Conservation (phyloP, 2,888 invertebrate genomes). For the Hedychridium roseum region DNA sequence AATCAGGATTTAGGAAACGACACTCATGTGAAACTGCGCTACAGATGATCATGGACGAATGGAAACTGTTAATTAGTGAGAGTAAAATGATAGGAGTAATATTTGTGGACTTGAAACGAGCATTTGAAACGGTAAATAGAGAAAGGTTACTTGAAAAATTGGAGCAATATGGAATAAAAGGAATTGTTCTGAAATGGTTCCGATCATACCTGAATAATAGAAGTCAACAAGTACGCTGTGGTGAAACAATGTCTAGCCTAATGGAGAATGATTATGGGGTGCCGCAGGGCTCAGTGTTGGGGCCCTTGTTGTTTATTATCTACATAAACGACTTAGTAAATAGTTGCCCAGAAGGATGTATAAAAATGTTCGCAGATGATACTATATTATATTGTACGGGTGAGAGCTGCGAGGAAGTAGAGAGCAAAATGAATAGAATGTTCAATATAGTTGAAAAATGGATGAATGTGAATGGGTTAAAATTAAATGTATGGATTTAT, state of each 20-base stretch:
- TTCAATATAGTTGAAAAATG: slow-evolving; percentile 8
- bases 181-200: slow-evolving; percentile 13
- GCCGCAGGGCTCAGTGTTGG: slow-evolving; percentile 15
- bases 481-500: slow-evolving; percentile 6
- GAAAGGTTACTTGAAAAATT: slow-evolving; percentile 17
- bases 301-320: slow-evolving; percentile 13
- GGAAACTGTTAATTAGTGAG: slow-evolving; percentile 16
- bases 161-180: slow-evolving; percentile 8
- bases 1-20: slow-evolving; percentile 16
- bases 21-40: slow-evolving; percentile 23
- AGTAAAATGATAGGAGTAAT: slow-evolving; percentile 16
- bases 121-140: slow-evolving; percentile 19
- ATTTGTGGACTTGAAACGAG: slow-evolving; percentile 21
- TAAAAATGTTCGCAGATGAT: slow-evolving; percentile 21
- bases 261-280: slow-evolving; percentile 3
- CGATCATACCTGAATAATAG: slow-evolving; percentile 13
- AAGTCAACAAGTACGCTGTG: slow-evolving; percentile 9
- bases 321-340: slow-evolving; percentile 14
- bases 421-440: slow-evolving; percentile 7
- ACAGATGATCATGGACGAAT: slow-evolving; percentile 12
- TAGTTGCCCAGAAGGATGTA: slow-evolving; percentile 3
- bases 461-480: slow-evolving; percentile 9
- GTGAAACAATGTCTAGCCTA: slow-evolving; percentile 1
- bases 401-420: slow-evolving; percentile 4
- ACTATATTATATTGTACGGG: slow-evolving; percentile 15